Conservation (phyloP, 2,797 vertebrate genomes). For the Tenualosa thibaudeaui region DNA sequence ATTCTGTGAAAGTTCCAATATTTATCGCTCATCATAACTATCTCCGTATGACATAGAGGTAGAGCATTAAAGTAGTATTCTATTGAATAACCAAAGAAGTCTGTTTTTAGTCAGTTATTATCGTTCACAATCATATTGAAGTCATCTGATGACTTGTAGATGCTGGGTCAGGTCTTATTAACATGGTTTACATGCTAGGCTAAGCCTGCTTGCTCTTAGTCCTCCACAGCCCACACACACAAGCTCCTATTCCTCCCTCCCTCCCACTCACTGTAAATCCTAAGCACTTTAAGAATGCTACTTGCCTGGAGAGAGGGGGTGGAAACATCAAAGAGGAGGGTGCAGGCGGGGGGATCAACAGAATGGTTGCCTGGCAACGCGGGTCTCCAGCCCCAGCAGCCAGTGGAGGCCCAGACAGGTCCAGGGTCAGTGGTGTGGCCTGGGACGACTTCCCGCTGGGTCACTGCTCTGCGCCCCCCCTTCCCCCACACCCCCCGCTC, state of each 20-base stretch:
- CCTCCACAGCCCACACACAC: background rate
- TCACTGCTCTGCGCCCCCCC: background rate
- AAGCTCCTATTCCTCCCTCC: background rate
- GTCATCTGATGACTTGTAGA: background rate
- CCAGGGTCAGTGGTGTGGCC: slow-evolving; percentile 40
- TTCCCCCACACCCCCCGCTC: background rate
- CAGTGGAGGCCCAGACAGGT: slow-evolving; percentile 41
- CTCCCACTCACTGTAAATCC: slow-evolving; percentile 50
- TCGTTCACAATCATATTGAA: background rate
- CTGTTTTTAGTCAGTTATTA: background rate
- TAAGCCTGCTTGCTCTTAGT: background rate
- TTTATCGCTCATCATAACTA: background rate
- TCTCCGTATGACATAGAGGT: background rate
- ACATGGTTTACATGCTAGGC: slow-evolving; percentile 2
- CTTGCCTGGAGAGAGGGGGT: slow-evolving; percentile 35
- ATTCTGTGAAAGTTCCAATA: background rate
- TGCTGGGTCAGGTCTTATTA: slow-evolving; percentile 9
- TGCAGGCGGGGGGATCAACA: slow-evolving; percentile 42
- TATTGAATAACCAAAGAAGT: background rate
- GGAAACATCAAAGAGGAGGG: slow-evolving; percentile 36
- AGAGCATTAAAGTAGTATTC: background rate
- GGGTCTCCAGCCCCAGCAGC: slow-evolving; percentile 39
- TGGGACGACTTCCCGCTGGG: slow-evolving; percentile 17
- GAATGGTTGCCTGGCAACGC: slow-evolving; percentile 51
- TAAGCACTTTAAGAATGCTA: slow-evolving; percentile 58